Evolutionary conservation across 2,888 invertebrate species (phyloP).

Genomic region (Charanyca ferruginea): DNA sequence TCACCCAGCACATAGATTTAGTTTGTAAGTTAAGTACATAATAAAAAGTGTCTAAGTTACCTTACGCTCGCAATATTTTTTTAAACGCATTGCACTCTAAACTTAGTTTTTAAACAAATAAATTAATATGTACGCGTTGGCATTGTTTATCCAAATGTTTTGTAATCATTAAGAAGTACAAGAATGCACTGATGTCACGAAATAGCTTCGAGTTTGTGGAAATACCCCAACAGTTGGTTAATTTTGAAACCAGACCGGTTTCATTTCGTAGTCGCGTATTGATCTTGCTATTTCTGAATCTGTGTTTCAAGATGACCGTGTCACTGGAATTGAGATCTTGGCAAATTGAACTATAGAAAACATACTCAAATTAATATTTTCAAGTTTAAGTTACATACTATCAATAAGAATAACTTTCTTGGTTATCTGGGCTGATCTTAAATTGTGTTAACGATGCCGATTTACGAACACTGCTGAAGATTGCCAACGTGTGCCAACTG

Average conservation of each 20-base stretch:
- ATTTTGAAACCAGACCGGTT: background rate
- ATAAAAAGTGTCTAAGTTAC: no score
- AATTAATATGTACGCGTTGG: no score
- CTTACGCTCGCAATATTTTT: no score
- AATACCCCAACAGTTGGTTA: background rate
- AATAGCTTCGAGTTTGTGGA: no score
- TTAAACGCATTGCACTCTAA: no score
- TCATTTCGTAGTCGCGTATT: background rate
- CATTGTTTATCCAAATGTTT: no score
- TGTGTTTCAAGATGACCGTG: background rate
- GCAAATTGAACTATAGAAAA: slow-evolving; percentile 18
- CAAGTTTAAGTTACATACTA: slow-evolving; percentile 11
- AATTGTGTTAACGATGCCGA: slow-evolving; percentile 48
- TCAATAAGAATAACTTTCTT: slow-evolving; percentile 30
- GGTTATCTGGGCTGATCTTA: slow-evolving; percentile 37
- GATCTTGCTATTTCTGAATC: slow-evolving; percentile 32
- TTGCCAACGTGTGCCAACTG: slow-evolving; percentile 26
- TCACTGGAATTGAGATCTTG: slow-evolving; percentile 1
- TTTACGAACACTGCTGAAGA: slow-evolving; percentile 28
- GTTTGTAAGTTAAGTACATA: no score
- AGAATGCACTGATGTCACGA: background rate
- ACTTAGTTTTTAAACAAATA: no score
- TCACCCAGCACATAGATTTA: no score
- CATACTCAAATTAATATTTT: slow-evolving; percentile 15
- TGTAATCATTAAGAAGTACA: background rate